Evolutionary conservation across 2,113 vertebrate species (phyloP).

Genomic region (Ictalurus punctatus): DNA sequence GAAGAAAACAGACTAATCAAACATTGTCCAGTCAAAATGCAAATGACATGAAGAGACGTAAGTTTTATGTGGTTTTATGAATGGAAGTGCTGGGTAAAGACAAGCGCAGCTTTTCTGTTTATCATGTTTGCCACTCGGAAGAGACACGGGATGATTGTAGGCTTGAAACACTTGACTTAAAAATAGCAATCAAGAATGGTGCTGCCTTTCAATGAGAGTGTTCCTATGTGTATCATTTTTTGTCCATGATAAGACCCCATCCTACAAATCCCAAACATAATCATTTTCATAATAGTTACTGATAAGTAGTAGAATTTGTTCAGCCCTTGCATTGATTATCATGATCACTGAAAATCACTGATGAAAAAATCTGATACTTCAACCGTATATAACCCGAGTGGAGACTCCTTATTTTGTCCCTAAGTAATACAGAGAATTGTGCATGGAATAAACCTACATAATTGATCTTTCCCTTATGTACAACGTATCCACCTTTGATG

Average conservation of each 20-base stretch:
- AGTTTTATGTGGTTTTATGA: not conserved
- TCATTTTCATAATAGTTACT: not conserved
- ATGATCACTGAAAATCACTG: not conserved
- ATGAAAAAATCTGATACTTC: not conserved
- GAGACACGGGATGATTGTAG: not conserved
- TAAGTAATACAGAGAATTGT: not conserved
- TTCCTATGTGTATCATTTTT: not conserved
- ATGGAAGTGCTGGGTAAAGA: not conserved
- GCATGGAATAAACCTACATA: slow-evolving; percentile 46
- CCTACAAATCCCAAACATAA: not conserved
- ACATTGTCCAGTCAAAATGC: not conserved
- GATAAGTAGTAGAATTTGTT: not conserved
- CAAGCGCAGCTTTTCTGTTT: not conserved
- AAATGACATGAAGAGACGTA: not conserved
- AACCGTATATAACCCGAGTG: not conserved
- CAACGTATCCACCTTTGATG: slow-evolving; percentile 38
- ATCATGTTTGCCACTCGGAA: not conserved
- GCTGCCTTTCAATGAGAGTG: not conserved
- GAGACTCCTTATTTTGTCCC: slow-evolving; percentile 15
- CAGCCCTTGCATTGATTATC: not conserved
- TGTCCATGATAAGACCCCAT: not conserved
- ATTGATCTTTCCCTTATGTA: slow-evolving; percentile 44
- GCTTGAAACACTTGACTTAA: not conserved
- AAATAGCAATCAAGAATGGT: not conserved
- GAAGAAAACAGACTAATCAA: not conserved